Evolutionary conservation across 2,888 invertebrate genomes (phyloP), one percentile per base, ranked within the genome.

Genomic region (Drosophila subquinaria): DNA sequence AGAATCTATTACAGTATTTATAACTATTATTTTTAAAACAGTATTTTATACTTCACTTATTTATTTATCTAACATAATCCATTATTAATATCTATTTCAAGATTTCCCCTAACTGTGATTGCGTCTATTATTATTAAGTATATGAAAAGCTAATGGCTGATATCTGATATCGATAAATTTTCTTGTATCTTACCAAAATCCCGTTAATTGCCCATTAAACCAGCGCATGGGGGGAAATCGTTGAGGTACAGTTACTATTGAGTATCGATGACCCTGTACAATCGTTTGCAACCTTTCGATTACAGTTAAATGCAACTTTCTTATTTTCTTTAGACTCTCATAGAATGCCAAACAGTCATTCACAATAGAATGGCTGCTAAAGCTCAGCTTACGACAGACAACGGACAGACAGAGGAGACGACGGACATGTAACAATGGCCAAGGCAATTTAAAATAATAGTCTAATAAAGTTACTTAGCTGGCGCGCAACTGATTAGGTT

Each of bases 401-500:
- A n/a, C 17, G 11, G 17, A 17, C 38, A 42, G 30, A 60, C 43
- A 47, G 23, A n/a, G 8, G 11, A 8, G 13, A 48, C 35, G 13
- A n/a, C 4, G 15, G 30, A 43, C 30, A 17, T 60, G 20, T 45
- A 61, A 73, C 70, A 70, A 69, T 71, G 69, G 76, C 66, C 63
- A 53, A 68, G 76, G 81, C 82, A 84, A 81, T 83, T 83, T 84
- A 81, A 83, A 83, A 85, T 83, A 83, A 83, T 85, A 81, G 85
- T 79, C 81, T 85, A 82, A 85, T 84, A 84, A 84, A 84, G 83
- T 84, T 85, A 86, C 83, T 84, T 85, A 83, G 85, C 83, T 81
- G 73, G 83, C 80, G 75, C 76, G 67, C 78, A 85, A 73, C 83
- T 84, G 83, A 84, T 84, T 84, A 83, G 83, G 70, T 74, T 73